phyloP scores from a whole-genome alignment of 1,140 invertebrate species.

The Aphelenchoides besseyi region DNA sequence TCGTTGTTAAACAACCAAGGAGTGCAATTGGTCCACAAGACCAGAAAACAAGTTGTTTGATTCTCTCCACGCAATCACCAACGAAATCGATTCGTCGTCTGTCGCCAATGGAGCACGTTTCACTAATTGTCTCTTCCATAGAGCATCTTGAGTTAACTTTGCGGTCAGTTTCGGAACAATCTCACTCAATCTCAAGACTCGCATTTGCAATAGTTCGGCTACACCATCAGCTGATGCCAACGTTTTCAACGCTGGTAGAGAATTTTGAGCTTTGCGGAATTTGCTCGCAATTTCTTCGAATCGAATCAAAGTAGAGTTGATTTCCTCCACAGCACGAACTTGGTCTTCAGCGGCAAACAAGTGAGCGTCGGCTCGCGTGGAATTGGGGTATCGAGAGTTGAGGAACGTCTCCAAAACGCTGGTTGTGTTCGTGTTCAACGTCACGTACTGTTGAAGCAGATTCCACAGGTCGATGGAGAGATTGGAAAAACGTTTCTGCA shows the following conservation, averaged over 20 bases:
- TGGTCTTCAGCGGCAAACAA: constrained; percentile 12
- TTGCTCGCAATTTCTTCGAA: background rate
- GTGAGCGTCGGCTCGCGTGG: background rate
- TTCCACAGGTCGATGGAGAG: constrained; percentile 6
- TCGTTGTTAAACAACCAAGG: constrained; percentile 10
- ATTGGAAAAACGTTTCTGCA: background rate
- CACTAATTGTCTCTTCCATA: background rate
- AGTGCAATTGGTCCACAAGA: background rate
- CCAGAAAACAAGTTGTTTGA: background rate
- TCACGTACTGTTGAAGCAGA: background rate
- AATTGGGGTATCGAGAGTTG: background rate
- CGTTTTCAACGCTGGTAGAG: background rate
- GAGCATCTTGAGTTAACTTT: background rate
- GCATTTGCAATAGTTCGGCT: background rate
- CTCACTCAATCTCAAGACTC: background rate
- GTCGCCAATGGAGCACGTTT: background rate
- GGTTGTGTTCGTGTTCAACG: background rate
- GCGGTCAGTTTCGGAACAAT: background rate
- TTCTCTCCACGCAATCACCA: background rate
- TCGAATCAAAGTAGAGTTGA: background rate
- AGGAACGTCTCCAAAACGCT: background rate
- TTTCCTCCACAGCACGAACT: constrained; percentile 1
- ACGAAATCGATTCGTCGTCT: constrained; percentile 1
- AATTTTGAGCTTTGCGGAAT: background rate
- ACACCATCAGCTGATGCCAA: background rate